Base-by-base conservation (phyloP, 1,140 invertebrate species). In the Littorina saxatilis region DNA sequence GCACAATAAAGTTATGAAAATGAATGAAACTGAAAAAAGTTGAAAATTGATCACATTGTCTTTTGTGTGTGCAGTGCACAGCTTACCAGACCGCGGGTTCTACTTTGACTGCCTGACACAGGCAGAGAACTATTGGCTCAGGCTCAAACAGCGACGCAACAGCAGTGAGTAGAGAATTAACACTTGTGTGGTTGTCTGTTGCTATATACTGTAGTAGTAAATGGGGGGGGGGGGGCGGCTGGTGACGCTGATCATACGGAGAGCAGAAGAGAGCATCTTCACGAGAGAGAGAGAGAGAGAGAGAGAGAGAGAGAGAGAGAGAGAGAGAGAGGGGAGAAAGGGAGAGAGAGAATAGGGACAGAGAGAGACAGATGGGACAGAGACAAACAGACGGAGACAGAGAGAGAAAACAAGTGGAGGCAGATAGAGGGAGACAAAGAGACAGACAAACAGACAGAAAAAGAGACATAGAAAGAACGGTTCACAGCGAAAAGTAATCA, bases 1-100 rank as follows among this genome's bases (percentile, higher is more conserved):
- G n/a, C n/a, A n/a, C n/a, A n/a, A n/a, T n/a, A n/a, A n/a, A n/a
- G n/a, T n/a, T n/a, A n/a, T n/a, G n/a, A n/a, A n/a, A n/a, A n/a
- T n/a, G n/a, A n/a, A n/a, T n/a, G n/a, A n/a, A n/a, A n/a, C n/a
- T n/a, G n/a, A n/a, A n/a, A n/a, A n/a, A n/a, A n/a, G n/a, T n/a
- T n/a, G n/a, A n/a, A n/a, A n/a, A n/a, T n/a, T n/a, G n/a, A n/a
- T n/a, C n/a, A n/a, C n/a, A n/a, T n/a, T n/a, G n/a, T n/a, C n/a
- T n/a, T n/a, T n/a, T n/a, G n/a, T n/a, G n/a, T n/a, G n/a, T n/a
- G 27, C 86, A 91, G 90, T 90, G 29, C 79, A 89, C 50, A 85
- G 86, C 80, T 79, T 89, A 15, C 72, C 82, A 0, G 82, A 86
- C 61, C 81, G 83, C 13, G 83, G 86, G 5, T 88, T 87, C 55